Percentiles rank a stretch among this genome's conserved stretches.
phyloP scores from a whole-genome alignment of 1,140 invertebrate species.

The Zaprionus nigranus region DNA sequence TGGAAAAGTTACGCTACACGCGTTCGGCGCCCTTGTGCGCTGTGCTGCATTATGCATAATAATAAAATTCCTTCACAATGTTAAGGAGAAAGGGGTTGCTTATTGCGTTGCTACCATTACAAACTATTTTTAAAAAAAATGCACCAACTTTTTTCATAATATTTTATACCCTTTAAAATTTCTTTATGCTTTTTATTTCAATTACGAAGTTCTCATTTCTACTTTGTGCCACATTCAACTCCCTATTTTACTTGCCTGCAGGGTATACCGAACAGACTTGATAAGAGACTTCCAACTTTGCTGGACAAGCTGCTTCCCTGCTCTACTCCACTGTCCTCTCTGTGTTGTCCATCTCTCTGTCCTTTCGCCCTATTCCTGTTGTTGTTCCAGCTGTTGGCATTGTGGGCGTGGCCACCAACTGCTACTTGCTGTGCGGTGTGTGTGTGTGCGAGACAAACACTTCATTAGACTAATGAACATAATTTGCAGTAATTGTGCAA shows the following conservation, averaged over 20 bases:
- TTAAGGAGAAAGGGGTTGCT: background rate
- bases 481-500: slow-evolving; percentile 70
- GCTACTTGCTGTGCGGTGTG: slow-evolving; percentile 23
- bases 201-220: background rate
- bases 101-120: background rate
- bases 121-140: background rate
- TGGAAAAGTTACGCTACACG: slow-evolving; percentile 15
- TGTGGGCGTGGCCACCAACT: slow-evolving; percentile 44
- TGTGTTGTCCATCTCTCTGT: background rate
- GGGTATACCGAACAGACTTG: slow-evolving; percentile 17
- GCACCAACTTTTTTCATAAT: background rate
- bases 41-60: background rate
- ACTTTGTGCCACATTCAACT: background rate
- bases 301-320: background rate
- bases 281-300: slow-evolving; percentile 15
- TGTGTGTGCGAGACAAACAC: slow-evolving; percentile 65
- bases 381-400: background rate
- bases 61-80: slow-evolving; percentile 7
- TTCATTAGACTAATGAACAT: slow-evolving; percentile 79
- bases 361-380: background rate
- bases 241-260: background rate
- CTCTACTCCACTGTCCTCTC: background rate
- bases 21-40: background rate
- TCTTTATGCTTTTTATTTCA: background rate
- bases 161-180: background rate